Percentiles rank a stretch among this genome's conserved stretches.
These are phyloP conservation scores for Ciconia maguari DNA, from an alignment of 2,113 vertebrate species.

Conservation along the genomic window DNA sequence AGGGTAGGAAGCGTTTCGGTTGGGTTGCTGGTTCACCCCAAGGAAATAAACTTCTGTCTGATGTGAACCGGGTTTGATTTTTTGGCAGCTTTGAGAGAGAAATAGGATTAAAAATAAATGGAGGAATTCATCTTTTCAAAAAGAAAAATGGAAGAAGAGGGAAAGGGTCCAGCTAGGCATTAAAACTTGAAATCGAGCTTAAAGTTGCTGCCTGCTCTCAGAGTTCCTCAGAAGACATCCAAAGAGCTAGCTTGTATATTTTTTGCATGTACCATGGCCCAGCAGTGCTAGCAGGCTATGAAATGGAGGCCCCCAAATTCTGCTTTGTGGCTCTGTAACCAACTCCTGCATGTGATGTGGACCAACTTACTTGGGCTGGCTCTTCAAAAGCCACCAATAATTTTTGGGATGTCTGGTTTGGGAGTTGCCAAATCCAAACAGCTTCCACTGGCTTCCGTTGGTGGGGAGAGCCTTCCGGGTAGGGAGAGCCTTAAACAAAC, in stretches of 20 bases:
- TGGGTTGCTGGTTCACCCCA: neutral
- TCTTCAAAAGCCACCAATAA: neutral
- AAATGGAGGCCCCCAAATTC: fast-evolving
- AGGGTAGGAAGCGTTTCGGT: neutral
- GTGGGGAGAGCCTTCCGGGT: neutral
- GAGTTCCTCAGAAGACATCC: neutral
- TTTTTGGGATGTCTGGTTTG: neutral
- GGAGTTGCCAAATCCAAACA: neutral
- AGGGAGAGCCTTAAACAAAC: neutral
- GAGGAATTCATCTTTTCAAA: constrained; percentile 22
- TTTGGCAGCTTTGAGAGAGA: neutral
- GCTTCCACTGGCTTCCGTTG: neutral
- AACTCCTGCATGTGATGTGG: neutral
- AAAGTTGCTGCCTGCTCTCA: neutral
- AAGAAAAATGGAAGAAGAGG: constrained; percentile 7
- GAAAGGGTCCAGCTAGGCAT: constrained; percentile 1
- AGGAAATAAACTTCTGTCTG: neutral
- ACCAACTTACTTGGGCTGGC: neutral
- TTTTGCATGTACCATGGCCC: neutral
- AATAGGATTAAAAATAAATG: constrained; percentile 38
- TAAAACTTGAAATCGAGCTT: neutral
- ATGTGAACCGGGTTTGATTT: neutral
- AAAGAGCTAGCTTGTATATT: neutral
- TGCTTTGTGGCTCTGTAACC: neutral
- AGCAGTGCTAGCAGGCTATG: neutral